Evolutionary conservation across 2,888 invertebrate species (phyloP).

Genomic region (Sarcophaga variegata): DNA sequence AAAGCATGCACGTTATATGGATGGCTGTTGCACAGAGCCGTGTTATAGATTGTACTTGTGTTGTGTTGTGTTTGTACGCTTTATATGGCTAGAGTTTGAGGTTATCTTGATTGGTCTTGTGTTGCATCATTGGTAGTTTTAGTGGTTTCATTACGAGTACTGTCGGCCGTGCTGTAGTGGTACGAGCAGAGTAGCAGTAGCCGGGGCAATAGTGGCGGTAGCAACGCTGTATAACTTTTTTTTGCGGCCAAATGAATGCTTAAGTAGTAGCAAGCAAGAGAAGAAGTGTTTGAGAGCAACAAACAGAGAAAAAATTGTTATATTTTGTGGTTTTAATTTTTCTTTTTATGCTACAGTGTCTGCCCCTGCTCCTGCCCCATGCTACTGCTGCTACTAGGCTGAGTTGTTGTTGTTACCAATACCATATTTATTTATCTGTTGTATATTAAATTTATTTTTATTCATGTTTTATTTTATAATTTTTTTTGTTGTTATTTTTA

Average conservation of each 20-base stretch:
- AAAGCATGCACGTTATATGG: too few relatives aligned
- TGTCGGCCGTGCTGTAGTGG: too few relatives aligned
- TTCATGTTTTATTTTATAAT: too few relatives aligned
- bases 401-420: slow-evolving; percentile 15
- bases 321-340: background rate
- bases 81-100: slow-evolving; percentile 45
- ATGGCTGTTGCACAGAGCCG: too few relatives aligned
- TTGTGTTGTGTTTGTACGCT: slow-evolving; percentile 1
- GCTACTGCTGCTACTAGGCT: too few relatives aligned
- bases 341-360: too few relatives aligned
- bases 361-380: too few relatives aligned
- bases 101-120: slow-evolving; percentile 64
- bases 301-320: too few relatives aligned
- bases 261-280: background rate
- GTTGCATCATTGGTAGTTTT: slow-evolving; percentile 55
- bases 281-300: too few relatives aligned
- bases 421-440: slow-evolving; percentile 46
- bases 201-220: slow-evolving; percentile 32
- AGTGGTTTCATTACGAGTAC: slow-evolving; percentile 45
- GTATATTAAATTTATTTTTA: slow-evolving; percentile 20
- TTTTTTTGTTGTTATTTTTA: background rate
- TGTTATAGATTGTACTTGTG: too few relatives aligned
- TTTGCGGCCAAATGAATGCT: slow-evolving; percentile 36
- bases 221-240: background rate
- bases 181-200: background rate